These are phyloP conservation scores for Malurus cyaneus DNA, from an alignment of 2,113 vertebrate genomes.

Conservation along the genomic window DNA sequence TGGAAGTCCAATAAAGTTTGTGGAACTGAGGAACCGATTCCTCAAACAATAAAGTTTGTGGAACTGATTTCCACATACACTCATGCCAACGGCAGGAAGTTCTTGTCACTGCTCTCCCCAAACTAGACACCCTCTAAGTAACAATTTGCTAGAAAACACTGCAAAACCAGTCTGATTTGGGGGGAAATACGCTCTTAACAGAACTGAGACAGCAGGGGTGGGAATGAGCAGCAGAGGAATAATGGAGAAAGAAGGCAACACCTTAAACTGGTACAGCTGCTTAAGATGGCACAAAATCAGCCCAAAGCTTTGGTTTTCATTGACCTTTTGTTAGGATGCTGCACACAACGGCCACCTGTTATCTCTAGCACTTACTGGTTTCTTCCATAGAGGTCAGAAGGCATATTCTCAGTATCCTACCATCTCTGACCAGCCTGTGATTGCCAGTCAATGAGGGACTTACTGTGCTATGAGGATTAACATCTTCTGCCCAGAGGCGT, in stretches of 20 bases:
- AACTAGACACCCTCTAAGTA: neutral
- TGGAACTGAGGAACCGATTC: too few relatives aligned
- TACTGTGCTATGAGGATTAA: neutral
- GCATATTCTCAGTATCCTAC: neutral
- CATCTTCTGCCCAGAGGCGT: neutral
- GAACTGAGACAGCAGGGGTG: neutral
- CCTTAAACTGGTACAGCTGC: neutral
- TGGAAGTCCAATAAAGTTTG: neutral
- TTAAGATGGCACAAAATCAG: neutral
- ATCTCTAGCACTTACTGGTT: neutral
- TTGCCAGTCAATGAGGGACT: neutral
- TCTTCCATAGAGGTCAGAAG: neutral
- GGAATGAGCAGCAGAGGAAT: neutral
- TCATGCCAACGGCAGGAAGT: neutral
- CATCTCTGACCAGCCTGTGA: neutral
- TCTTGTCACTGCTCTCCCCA: neutral
- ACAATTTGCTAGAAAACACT: neutral
- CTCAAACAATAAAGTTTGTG: neutral
- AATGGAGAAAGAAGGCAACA: neutral
- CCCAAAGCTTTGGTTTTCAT: neutral
- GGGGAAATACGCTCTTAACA: neutral
- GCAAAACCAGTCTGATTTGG: neutral
- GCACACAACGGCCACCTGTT: neutral
- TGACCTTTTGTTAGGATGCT: neutral
- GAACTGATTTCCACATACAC: neutral